Conservation (phyloP, 2,113 vertebrate genomes). For the human region DNA sequence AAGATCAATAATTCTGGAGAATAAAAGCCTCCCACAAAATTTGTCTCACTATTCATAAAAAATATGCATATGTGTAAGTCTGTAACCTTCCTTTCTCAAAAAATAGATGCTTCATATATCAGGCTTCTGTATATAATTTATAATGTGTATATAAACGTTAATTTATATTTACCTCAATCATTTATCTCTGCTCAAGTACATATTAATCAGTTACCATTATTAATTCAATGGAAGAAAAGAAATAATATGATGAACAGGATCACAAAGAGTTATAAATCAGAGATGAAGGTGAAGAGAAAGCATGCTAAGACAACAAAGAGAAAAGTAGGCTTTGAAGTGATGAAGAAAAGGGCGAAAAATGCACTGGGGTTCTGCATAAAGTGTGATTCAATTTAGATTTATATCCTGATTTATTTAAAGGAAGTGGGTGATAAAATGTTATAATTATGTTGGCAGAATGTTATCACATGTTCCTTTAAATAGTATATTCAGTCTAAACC, state of each 20-base stretch:
- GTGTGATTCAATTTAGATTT: slow-evolving; percentile 49
- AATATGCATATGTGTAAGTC: background rate
- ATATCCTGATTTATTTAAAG: slow-evolving; percentile 58
- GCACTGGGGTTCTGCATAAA: slow-evolving; percentile 40
- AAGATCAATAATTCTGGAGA: background rate
- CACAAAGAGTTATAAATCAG: background rate
- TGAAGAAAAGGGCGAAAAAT: background rate
- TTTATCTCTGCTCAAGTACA: background rate
- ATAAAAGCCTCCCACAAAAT: slow-evolving; percentile 11
- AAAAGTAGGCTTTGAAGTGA: slow-evolving; percentile 31
- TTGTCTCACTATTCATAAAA: background rate
- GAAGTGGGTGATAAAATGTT: slow-evolving; percentile 41
- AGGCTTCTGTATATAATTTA: background rate
- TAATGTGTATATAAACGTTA: background rate
- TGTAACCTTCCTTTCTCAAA: background rate
- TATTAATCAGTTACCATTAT: slow-evolving; percentile 36
- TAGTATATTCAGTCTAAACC: slow-evolving; percentile 1
- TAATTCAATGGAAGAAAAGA: slow-evolving; percentile 42
- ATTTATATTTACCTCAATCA: slow-evolving; percentile 19
- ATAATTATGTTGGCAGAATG: slow-evolving; percentile 20
- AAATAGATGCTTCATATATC: background rate
- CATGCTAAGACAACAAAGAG: slow-evolving; percentile 24
- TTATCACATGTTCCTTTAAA: slow-evolving; percentile 49
- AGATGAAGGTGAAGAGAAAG: background rate
- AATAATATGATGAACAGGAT: background rate